A percentile compares a stretch with the other conserved stretches of the same genome.
phyloP scores from a whole-genome alignment of 2,888 invertebrate species.

The Tribolium freemani region DNA sequence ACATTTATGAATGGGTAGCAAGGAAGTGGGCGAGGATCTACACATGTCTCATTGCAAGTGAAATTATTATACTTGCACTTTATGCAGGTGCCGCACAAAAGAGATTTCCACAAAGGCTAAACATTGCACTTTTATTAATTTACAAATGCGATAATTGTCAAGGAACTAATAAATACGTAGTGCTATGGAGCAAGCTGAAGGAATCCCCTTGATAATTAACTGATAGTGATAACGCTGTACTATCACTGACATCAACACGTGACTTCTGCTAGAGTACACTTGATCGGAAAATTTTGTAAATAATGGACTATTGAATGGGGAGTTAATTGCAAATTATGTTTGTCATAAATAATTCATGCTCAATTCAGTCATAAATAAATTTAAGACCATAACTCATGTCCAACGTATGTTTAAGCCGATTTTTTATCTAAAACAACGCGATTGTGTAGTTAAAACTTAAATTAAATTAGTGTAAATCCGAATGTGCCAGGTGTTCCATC shows the following conservation, averaged over 20 bases:
- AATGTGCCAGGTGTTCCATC: constrained; percentile 17
- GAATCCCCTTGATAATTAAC: too few species aligned
- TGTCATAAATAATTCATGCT: constrained; percentile 31
- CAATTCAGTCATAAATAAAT: constrained; percentile 24
- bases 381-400: constrained; percentile 20
- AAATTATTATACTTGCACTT: constrained; percentile 44
- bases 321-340: constrained; percentile 28
- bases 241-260: too few species aligned
- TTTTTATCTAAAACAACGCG: background rate
- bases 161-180: constrained; percentile 24
- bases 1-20: constrained; percentile 53
- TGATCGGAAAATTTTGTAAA: background rate
- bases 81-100: constrained; percentile 44
- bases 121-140: constrained; percentile 12
- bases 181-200: too few species aligned
- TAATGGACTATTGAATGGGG: constrained; percentile 4
- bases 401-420: constrained; percentile 14
- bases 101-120: constrained; percentile 16
- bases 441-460: constrained; percentile 16
- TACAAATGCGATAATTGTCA: constrained; percentile 7
- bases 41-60: constrained; percentile 46
- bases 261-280: too few species aligned
- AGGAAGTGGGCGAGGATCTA: constrained; percentile 50
- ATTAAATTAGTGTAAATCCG: constrained; percentile 24
- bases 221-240: too few species aligned